Percentiles rank a stretch among this genome's conserved stretches.
Evolutionary conservation across 1,140 invertebrate genomes (phyloP).

Genomic region (Manduca sexta): DNA sequence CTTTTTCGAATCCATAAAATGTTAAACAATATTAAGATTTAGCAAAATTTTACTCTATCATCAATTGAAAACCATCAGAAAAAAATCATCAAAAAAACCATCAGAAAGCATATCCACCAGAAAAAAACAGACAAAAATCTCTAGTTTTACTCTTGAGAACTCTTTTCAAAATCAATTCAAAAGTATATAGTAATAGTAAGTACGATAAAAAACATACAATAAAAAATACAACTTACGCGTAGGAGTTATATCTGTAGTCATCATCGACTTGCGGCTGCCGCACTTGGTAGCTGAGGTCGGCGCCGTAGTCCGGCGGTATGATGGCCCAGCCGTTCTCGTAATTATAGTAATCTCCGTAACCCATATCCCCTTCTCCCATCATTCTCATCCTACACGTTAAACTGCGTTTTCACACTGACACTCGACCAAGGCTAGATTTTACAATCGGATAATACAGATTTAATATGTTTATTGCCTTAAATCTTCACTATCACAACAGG

Average conservation of each 20-base stretch:
- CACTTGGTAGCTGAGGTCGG: conserved; percentile 44
- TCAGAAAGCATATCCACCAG: too few species aligned
- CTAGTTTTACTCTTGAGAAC: too few species aligned
- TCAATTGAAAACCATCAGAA: too few species aligned
- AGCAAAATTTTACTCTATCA: too few species aligned
- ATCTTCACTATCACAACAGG: neutral
- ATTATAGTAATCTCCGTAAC: conserved; percentile 73
- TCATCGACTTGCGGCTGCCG: conserved; percentile 74
- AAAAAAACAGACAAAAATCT: too few species aligned
- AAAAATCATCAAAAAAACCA: too few species aligned
- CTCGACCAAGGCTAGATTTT: neutral
- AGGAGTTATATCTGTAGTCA: conserved; percentile 67
- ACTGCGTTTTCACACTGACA: neutral
- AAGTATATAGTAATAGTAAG: too few species aligned
- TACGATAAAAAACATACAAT: too few species aligned
- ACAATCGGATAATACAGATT: neutral
- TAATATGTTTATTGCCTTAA: neutral
- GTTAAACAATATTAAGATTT: too few species aligned
- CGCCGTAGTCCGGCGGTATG: conserved; percentile 78
- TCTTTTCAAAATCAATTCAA: too few species aligned
- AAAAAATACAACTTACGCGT: conserved; percentile 69
- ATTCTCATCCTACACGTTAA: conserved; percentile 63
- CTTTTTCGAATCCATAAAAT: too few species aligned
- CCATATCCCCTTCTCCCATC: conserved; percentile 68
- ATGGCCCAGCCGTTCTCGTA: conserved; percentile 80